A percentile compares a stretch with the other conserved stretches of the same genome.
Evolutionary conservation across 2,797 vertebrate species (phyloP).

Genomic region (Centroberyx gerrardi): DNA sequence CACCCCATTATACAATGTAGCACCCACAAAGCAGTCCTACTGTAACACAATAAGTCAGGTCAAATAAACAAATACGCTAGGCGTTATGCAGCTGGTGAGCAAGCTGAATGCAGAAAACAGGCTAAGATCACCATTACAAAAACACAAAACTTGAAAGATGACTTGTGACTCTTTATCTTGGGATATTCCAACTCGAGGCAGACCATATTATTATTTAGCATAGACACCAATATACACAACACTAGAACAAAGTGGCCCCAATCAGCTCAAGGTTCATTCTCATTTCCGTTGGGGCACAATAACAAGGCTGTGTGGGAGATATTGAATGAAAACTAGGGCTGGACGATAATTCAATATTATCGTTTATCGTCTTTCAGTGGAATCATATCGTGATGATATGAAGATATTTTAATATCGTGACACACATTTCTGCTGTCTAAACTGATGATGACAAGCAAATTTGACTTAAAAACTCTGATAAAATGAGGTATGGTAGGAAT

Average conservation of each 20-base stretch:
- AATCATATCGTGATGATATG: too few species aligned
- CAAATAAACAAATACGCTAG: slow-evolving; percentile 48
- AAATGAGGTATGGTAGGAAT: too few species aligned
- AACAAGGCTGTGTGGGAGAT: slow-evolving; percentile 11
- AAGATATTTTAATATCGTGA: too few species aligned
- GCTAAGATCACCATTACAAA: slow-evolving; percentile 24
- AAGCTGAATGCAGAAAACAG: slow-evolving; percentile 54
- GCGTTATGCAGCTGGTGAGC: slow-evolving; percentile 59
- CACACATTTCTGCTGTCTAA: too few species aligned
- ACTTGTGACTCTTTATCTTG: slow-evolving; percentile 57
- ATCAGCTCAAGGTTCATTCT: not conserved
- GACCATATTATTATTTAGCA: slow-evolving; percentile 11
- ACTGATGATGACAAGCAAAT: too few species aligned
- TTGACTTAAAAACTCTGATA: too few species aligned
- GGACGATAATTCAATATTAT: too few species aligned
- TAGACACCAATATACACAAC: slow-evolving; percentile 9
- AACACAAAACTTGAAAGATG: slow-evolving; percentile 46
- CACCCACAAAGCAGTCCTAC: slow-evolving; percentile 58
- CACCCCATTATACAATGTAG: slow-evolving; percentile 32
- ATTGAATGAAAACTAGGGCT: slow-evolving; percentile 1
- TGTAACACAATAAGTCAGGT: slow-evolving; percentile 30
- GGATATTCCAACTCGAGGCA: slow-evolving; percentile 60
- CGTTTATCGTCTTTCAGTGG: too few species aligned
- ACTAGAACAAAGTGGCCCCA: slow-evolving; percentile 3
- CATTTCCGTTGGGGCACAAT: not conserved